Conservation (phyloP, 2,113 vertebrate genomes). For the Coptodon bakossiorum region DNA sequence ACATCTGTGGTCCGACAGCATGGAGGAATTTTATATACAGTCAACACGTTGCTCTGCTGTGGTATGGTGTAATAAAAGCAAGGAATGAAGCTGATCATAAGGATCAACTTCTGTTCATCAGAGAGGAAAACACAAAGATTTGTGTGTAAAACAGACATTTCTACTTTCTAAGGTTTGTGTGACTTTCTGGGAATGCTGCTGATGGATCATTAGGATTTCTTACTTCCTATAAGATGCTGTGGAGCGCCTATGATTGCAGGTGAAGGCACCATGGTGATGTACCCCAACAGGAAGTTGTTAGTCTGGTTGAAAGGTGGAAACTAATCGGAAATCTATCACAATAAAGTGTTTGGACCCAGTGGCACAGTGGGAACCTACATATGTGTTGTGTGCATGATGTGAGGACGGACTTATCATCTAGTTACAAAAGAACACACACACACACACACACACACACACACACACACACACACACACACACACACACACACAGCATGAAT, state of each 20-base stretch:
- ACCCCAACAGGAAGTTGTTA: background rate
- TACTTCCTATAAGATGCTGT: background rate
- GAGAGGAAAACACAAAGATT: background rate
- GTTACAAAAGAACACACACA: background rate
- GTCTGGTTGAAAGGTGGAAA: background rate
- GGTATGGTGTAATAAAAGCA: background rate
- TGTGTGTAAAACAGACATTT: background rate
- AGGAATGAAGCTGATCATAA: background rate
- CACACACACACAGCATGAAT: background rate
- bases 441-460: background rate
- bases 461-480: background rate
- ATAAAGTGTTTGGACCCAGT: background rate
- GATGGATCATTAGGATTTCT: background rate
- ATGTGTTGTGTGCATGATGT: background rate
- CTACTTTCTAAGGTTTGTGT: background rate
- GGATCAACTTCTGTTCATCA: background rate
- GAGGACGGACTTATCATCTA: background rate
- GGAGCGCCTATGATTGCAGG: background rate
- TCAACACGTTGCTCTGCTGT: background rate
- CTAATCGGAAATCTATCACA: background rate
- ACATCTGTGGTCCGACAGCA: background rate
- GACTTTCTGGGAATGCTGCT: background rate
- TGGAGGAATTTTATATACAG: background rate
- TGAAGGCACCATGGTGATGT: background rate
- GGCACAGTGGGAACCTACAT: background rate